Evolutionary conservation across 2,888 invertebrate genomes (phyloP), one percentile per base, ranked within the genome.

Genomic region (Stenoptilia bipunctidactyla): DNA sequence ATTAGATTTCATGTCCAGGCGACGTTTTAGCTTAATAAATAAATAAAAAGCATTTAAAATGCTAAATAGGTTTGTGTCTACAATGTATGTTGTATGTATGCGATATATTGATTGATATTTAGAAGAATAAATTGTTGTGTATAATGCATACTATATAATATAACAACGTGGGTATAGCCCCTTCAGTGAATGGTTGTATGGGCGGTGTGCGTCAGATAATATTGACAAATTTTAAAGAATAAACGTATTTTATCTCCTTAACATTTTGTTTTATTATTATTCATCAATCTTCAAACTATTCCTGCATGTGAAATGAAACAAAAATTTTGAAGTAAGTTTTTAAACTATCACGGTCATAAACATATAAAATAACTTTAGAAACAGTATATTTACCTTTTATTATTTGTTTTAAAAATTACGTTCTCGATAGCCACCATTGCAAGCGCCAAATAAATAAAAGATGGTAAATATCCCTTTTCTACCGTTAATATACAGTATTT

Each of bases 191-290:
- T 58, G 65, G 66, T 66, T 64, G 65, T 66, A 66, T 57, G 54
- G 45, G 49, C 47, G 49, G 53, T 49, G 58, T 58, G 56, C 58
- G 58, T 64, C 66, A 60, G 64, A 66, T 64, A 57, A 56, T 60
- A 72, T 70, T 75, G 75, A 75, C 70, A 74, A 72, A 75, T 73
- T 76, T 69, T 76, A 75, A 74, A 67, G 73, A 76, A 75, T 76
- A 76, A 74, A 76, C 73, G 71, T 76, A 76, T 76, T 76, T 73
- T 76, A 74, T 73, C 74, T 73, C 74, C 74, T 70, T 66, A 51
- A 2, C 41, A 41, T 41, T 50, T 45, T 64, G 62, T 71, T 68
- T 74, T 55, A 68, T 68, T 72, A 36, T 33, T 41, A 39, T 41
- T 41, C 20, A 20, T 20, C 20, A n/a, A n/a, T n/a, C n/a, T n/a